Evolutionary conservation across 1,140 invertebrate species (phyloP).

Genomic region (Microvelia longipes): DNA sequence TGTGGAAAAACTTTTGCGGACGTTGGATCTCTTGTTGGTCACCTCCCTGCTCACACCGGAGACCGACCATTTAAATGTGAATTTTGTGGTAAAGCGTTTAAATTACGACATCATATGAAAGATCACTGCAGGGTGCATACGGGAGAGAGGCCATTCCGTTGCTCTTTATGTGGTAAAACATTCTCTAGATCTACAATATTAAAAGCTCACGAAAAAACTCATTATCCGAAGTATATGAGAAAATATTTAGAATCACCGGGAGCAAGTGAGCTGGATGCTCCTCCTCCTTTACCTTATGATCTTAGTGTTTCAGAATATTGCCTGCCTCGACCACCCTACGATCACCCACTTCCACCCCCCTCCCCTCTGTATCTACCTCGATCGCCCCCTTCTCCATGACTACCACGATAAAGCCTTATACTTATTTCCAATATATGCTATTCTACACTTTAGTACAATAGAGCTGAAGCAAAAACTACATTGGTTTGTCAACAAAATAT

Average conservation of each 20-base stretch:
- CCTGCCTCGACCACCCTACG: slow-evolving; percentile 17
- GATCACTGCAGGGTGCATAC: slow-evolving; percentile 82
- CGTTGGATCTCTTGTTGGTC: slow-evolving; percentile 66
- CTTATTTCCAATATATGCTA: background rate
- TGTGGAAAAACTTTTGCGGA: slow-evolving; percentile 79
- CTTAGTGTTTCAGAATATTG: slow-evolving; percentile 19
- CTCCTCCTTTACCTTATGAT: slow-evolving; percentile 22
- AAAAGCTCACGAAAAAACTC: slow-evolving; percentile 81
- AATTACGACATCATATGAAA: slow-evolving; percentile 79
- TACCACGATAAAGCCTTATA: slow-evolving; percentile 1
- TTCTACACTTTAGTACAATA: too few relatives aligned
- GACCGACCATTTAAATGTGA: slow-evolving; percentile 80
- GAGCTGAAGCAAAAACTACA: too few relatives aligned
- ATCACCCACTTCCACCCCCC: slow-evolving; percentile 7
- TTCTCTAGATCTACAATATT: slow-evolving; percentile 77
- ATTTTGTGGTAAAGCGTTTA: slow-evolving; percentile 80
- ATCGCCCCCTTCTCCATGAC: slow-evolving; percentile 17
- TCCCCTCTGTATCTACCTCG: slow-evolving; percentile 15
- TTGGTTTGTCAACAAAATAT: too few relatives aligned
- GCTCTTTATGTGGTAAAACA: slow-evolving; percentile 72
- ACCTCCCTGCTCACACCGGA: slow-evolving; percentile 73
- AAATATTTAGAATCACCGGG: slow-evolving; percentile 73
- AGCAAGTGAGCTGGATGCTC: slow-evolving; percentile 47
- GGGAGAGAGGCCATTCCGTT: slow-evolving; percentile 75
- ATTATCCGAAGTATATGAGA: slow-evolving; percentile 73